These are phyloP conservation scores for Lobophora halterata DNA, from an alignment of 2,888 invertebrate species.

Conservation along the genomic window DNA sequence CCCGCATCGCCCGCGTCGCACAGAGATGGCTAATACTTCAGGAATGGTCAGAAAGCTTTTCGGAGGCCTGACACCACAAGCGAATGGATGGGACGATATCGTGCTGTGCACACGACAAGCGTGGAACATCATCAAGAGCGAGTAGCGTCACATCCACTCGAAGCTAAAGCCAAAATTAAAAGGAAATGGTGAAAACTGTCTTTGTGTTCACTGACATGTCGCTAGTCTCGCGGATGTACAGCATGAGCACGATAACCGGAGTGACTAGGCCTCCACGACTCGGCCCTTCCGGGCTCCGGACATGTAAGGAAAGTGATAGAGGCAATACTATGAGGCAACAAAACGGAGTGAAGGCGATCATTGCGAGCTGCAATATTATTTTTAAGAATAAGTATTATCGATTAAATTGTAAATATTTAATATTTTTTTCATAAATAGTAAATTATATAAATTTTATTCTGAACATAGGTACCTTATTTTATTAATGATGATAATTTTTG, in stretches of 20 bases:
- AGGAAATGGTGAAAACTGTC: no score
- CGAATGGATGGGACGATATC: slow-evolving; percentile 6
- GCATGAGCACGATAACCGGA: background rate
- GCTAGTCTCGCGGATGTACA: no score
- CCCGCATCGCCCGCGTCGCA: slow-evolving; percentile 19
- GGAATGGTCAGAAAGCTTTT: slow-evolving; percentile 18
- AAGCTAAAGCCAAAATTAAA: no score
- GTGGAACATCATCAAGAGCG: slow-evolving; percentile 1
- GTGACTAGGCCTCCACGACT: slow-evolving; percentile 18
- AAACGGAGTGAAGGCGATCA: slow-evolving; percentile 49
- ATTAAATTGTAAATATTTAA: slow-evolving; percentile 61
- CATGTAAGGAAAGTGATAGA: slow-evolving; percentile 22
- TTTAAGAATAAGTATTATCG: slow-evolving; percentile 62
- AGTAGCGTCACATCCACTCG: no score
- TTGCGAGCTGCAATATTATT: slow-evolving; percentile 76
- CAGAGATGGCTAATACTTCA: slow-evolving; percentile 17
- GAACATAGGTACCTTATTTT: slow-evolving; percentile 23
- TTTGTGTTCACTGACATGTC: no score
- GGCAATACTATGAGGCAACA: slow-evolving; percentile 29
- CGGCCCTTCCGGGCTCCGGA: slow-evolving; percentile 19
- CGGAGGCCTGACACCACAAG: slow-evolving; percentile 7
- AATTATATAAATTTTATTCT: slow-evolving; percentile 51
- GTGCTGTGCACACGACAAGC: slow-evolving; percentile 8
- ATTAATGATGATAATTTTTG: slow-evolving; percentile 61
- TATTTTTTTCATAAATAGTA: slow-evolving; percentile 40